Base-by-base conservation (phyloP, 2,888 invertebrate species). In the Tetheella fluctuosa region DNA sequence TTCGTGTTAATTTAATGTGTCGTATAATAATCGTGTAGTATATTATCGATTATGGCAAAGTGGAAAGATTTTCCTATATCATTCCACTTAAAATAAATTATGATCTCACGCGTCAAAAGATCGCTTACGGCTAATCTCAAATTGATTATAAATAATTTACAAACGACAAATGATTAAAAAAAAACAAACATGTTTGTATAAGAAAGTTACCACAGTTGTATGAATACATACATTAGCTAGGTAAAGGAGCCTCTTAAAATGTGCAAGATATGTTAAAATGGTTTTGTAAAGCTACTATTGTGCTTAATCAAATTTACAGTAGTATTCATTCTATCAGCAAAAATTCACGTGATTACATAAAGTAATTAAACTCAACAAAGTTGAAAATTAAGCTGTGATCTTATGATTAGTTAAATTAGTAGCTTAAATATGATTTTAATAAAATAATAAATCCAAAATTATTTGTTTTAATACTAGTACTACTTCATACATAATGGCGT, bases 21-120 rank as follows among this genome's bases (percentile, higher is more conserved):
- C 48, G 48, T 48, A n/a, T n/a, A 20, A 48, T 48, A 48, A 48
- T 48, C 48, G 17, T 20, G 10, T 48, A 48, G 3, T 48, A n/a
- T n/a, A n/a, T n/a, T n/a, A 48, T 20, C 48, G 20, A 3, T 48
- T 48, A 48, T 48, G 48, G 48, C 39, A 39, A 39, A 48, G 48
- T 48, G 48, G 48, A n/a, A 20, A 48, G 48, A 48, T 20, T 20
- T 48, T 48, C 48, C 48, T 48, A 20, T 15, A 48, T 48, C 17
- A 48, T 48, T 48, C 48, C 48, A 48, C 48, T 48, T 20, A 10
- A 48, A 48, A 20, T 20, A 20, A n/a, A n/a, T n/a, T n/a, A 48
- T 48, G 48, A 48, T 48, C 48, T 48, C 48, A 48, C 48, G 17
- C 17, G 48, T 7, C 48, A 48, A 10, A 10, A 20, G 10, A 48